phyloP scores from a whole-genome alignment of 2,113 vertebrate species.

The Cyanistes caeruleus region DNA sequence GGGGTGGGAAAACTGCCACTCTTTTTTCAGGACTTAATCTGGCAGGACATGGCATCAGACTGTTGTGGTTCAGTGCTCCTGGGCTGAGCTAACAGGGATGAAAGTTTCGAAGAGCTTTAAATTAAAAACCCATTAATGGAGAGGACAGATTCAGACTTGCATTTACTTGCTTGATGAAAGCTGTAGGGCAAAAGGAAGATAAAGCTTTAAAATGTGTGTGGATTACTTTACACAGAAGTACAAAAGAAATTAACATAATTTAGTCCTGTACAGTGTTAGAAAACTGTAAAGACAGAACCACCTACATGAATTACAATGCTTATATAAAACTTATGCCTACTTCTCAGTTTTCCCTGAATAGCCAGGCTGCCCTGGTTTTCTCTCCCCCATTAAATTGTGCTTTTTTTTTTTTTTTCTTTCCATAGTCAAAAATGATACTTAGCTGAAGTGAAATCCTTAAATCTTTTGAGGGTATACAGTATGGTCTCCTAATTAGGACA shows the following conservation, averaged over 20 bases:
- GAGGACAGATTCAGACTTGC: background rate
- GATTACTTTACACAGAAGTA: background rate
- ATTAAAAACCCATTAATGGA: slow-evolving; percentile 25
- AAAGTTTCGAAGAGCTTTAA: slow-evolving; percentile 30
- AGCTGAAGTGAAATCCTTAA: slow-evolving; percentile 18
- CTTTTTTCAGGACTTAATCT: background rate
- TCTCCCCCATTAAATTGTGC: background rate
- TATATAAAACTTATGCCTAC: background rate
- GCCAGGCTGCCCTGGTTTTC: background rate
- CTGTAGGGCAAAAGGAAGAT: background rate
- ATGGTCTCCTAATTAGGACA: slow-evolving; percentile 6
- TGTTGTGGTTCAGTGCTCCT: background rate
- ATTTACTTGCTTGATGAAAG: background rate
- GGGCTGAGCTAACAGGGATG: background rate
- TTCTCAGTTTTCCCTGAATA: slow-evolving; percentile 1
- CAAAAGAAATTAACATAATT: background rate
- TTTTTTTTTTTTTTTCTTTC: background rate
- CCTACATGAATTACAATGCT: background rate
- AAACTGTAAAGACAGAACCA: background rate
- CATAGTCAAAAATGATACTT: background rate
- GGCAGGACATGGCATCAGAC: background rate
- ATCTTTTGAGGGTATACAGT: background rate
- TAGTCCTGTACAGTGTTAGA: background rate
- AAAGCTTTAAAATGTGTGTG: background rate
- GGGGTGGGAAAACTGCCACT: background rate